phyloP scores from a whole-genome alignment of 1,140 invertebrate species.

The Neodiprion pinetum region DNA sequence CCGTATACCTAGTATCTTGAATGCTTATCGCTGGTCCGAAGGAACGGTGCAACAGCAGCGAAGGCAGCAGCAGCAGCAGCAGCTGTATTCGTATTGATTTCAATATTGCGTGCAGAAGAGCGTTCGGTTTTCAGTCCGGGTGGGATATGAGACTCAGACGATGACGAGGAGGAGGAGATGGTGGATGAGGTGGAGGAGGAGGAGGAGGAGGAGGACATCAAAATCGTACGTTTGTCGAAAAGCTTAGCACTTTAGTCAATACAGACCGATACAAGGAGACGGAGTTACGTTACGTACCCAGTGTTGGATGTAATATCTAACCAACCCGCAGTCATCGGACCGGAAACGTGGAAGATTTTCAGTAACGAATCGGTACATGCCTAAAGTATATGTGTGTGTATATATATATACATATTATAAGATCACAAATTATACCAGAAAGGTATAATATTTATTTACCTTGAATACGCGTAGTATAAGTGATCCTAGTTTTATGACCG shows the following conservation, averaged over 20 bases:
- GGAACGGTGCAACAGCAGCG: too few relatives aligned
- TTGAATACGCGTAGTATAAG: background rate
- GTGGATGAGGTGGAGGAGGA: too few relatives aligned
- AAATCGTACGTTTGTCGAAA: constrained; percentile 39
- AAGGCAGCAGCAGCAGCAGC: too few relatives aligned
- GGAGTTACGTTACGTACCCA: background rate
- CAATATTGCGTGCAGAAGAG: constrained; percentile 42
- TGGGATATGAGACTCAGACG: constrained; percentile 26
- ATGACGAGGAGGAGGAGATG: too few relatives aligned
- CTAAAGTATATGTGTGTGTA: too few relatives aligned
- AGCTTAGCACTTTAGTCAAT: constrained; percentile 48
- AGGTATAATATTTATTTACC: background rate
- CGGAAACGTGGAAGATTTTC: too few relatives aligned
- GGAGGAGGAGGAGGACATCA: constrained; percentile 15
- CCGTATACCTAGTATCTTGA: too few relatives aligned
- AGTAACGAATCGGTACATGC: too few relatives aligned
- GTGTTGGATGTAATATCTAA: background rate
- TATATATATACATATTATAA: background rate
- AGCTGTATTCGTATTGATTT: constrained; percentile 34
- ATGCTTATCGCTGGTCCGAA: too few relatives aligned
- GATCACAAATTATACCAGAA: constrained; percentile 1
- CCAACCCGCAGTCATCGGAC: too few relatives aligned
- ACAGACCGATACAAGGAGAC: constrained; percentile 34
- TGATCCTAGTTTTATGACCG: constrained; percentile 1
- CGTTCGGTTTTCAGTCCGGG: background rate